Evolutionary conservation across 2,113 vertebrate genomes (phyloP), one percentile per base, ranked within the genome.

Genomic region (Todiramphus saurophagus): DNA sequence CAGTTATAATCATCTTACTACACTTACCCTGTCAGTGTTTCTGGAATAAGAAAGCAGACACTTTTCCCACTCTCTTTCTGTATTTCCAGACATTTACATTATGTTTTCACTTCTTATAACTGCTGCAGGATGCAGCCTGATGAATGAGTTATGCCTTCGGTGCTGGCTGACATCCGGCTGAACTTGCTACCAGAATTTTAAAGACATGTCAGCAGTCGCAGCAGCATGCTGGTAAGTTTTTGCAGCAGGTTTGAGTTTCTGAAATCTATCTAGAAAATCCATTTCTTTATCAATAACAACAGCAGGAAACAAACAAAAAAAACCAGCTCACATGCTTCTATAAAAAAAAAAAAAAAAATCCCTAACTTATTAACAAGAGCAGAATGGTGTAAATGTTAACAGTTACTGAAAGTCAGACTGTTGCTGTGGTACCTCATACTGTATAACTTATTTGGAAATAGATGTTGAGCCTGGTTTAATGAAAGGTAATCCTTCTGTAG

Each of bases 121-220:
- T 1, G 5, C 43, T 68, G 28, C 53, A 83, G 48, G 41, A 44
- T 75, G 43, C 46, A 74, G 51, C 10, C 51, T 93, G 91, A 93
- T 51, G 51, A 91, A 77, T 58, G 73, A 89, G 5, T 62, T 77
- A 35, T 53, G 13, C 30, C 44, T 63, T 80, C 62, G 37, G n/a
- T 92, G 78, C 31, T 0, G 0, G 21, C 44, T 67, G 70, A 62
- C 41, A 66, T 20, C 10, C 28, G 4, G 16, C 46, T 89, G 73
- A 90, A 83, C 37, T 48, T 92, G 59, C 41, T 67, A 68, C 39
- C 58, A 70, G 84, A 86, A 95, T 96, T 85, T 85, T 88, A 86
- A 89, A 1, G 3, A 6, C 35, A 24, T 10, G 7, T 33, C 66
- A 77, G 31, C 46, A 46, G 46, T 46, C 76, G 64, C 46, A 75